Conservation (phyloP, 2,113 vertebrate species). For the Channa maculata region DNA sequence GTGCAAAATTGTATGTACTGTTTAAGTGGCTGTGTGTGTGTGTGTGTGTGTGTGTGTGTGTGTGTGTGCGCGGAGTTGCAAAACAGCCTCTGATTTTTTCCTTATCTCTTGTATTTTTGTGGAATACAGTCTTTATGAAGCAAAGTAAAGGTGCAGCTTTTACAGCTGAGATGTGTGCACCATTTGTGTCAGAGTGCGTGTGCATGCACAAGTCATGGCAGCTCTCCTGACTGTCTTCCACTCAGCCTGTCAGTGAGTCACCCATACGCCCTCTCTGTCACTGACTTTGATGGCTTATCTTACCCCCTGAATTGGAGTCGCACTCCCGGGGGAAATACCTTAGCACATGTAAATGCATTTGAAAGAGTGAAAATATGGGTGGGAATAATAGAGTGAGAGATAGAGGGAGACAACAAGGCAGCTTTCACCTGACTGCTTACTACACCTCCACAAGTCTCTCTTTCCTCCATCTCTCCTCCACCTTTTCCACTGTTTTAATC, state of each 20-base stretch:
- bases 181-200: conserved; percentile 12
- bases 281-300: conserved; percentile 81
- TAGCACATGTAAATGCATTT: conserved; percentile 77
- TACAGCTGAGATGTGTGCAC: conserved; percentile 22
- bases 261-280: conserved; percentile 77
- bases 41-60: neutral
- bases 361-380: conserved; percentile 71
- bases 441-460: conserved; percentile 26
- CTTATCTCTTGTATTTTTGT: conserved; percentile 36
- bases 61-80: neutral
- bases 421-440: conserved; percentile 35
- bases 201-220: conserved; percentile 24
- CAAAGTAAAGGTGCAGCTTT: conserved; percentile 39
- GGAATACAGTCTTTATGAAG: conserved; percentile 15
- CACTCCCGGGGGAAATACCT: conserved; percentile 78
- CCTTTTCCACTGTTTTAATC: conserved; percentile 23
- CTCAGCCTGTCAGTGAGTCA: conserved; percentile 76
- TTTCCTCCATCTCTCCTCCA: conserved; percentile 2
- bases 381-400: conserved; percentile 66
- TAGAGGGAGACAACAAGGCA: conserved; percentile 50
- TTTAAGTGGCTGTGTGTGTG: conserved; percentile 44
- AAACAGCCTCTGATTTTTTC: conserved; percentile 49
- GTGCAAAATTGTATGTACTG: conserved; percentile 71
- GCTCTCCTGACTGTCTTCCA: conserved; percentile 63
- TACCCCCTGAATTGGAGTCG: conserved; percentile 75